A percentile compares a stretch with the other conserved stretches of the same genome.
Conservation (phyloP, 2,113 vertebrate genomes). For the Pristiophorus japonicus region DNA sequence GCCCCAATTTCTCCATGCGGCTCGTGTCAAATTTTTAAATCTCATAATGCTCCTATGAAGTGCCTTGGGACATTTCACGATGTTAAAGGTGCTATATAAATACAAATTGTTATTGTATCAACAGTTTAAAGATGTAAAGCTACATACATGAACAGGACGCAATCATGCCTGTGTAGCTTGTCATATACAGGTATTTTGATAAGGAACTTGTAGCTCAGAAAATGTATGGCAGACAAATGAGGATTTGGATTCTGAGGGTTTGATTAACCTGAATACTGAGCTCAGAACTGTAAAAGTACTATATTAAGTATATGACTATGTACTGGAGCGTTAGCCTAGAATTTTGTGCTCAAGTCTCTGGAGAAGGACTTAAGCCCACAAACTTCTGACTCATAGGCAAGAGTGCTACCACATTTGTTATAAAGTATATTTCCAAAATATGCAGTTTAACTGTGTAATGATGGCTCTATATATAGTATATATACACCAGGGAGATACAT, state of each 20-base stretch:
- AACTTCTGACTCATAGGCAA: not conserved
- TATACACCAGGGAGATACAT: not conserved
- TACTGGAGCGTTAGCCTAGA: not conserved
- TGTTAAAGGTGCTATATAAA: too few species aligned
- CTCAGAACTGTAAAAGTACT: not conserved
- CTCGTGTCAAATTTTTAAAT: too few species aligned
- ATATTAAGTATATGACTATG: not conserved
- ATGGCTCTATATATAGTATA: not conserved
- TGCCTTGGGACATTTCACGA: too few species aligned
- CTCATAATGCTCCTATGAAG: too few species aligned
- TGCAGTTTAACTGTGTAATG: not conserved
- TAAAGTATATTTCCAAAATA: not conserved
- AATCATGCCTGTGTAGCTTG: too few species aligned
- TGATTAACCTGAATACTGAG: not conserved
- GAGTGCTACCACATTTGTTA: not conserved
- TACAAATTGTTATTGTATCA: too few species aligned
- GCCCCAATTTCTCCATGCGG: too few species aligned
- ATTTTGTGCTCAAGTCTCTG: not conserved
- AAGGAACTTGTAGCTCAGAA: not conserved
- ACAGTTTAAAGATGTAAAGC: too few species aligned
- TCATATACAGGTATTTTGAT: too few species aligned
- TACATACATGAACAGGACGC: too few species aligned
- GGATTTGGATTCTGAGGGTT: not conserved
- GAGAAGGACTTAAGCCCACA: not conserved
- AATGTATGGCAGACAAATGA: not conserved